Evolutionary conservation across 2,797 vertebrate species (phyloP), one percentile per base, ranked within the genome.

Genomic region (Cetoscarus ocellatus): DNA sequence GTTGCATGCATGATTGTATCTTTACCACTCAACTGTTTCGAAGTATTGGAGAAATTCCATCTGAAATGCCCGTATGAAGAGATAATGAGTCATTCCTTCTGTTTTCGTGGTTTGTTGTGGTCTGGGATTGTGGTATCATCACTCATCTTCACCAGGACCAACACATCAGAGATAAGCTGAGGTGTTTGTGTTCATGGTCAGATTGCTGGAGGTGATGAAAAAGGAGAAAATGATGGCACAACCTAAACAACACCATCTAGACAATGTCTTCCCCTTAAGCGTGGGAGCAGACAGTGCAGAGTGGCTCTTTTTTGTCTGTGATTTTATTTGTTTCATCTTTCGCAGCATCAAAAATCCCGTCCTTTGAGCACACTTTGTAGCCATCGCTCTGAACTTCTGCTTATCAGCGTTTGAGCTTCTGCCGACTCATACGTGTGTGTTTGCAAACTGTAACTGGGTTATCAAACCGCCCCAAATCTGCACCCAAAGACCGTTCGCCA

Each of bases 391-490:
- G 36, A 50, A 15, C 38, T 66, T 66, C 39, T 45, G 64, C 14
- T n/a, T 1, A n/a, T 40, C 61, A 61, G 52, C 35, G 2, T 75
- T 74, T 54, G 61, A 75, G 62, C 18, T 82, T 82, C 27, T 73
- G 77, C 69, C 27, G 59, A 74, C 54, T 80, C 72, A 71, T 71
- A 4, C 27, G 70, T 61, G 58, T 61, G 72, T 51, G 54, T 49
- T 44, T 71, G 49, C 51, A 10, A 53, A 14, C 68, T 62, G 48
- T 73, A 80, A 88, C 78, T 81, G 49, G 83, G 86, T 90, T 91
- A 88, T 92, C 90, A 90, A 90, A 59, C 75, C 80, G 87, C 48
- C 89, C 90, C 88, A 78, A 88, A 90, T 77, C 54, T 56, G 79
- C 71, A 67, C 73, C 82, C 80, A 80, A 62, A 80, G 70, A 77